Percentiles rank a stretch among this genome's conserved stretches.
phyloP scores from a whole-genome alignment of 2,797 vertebrate species.

The Podarcis siculus region DNA sequence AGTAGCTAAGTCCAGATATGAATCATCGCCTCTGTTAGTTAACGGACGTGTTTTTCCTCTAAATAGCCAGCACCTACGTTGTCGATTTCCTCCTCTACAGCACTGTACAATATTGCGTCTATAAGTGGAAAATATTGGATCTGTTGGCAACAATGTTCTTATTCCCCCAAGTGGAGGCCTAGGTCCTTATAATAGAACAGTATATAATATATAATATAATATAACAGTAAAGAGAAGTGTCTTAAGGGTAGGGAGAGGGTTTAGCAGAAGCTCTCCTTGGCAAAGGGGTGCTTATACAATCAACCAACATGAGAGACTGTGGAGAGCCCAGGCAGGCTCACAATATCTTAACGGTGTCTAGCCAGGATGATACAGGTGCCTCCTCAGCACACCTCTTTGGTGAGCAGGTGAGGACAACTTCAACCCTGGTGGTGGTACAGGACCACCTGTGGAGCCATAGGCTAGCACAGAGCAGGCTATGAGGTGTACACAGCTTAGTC shows the following conservation, averaged over 20 bases:
- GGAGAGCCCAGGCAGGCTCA: neutral
- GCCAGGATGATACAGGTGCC: neutral
- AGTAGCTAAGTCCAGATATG: neutral
- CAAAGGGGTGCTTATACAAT: neutral
- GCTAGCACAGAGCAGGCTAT: too few relatives aligned
- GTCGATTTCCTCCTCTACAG: neutral
- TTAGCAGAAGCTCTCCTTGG: neutral
- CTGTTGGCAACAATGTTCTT: neutral
- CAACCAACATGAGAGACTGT: neutral
- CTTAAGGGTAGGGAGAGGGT: neutral
- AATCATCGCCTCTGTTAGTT: conserved; percentile 27
- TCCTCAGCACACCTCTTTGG: too few relatives aligned
- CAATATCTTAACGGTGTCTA: neutral
- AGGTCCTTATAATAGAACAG: neutral
- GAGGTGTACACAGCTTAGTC: too few relatives aligned
- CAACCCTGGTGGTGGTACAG: too few relatives aligned
- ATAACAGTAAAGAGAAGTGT: neutral
- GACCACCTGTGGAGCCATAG: too few relatives aligned
- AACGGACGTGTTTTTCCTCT: conserved; percentile 31
- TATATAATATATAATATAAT: too few relatives aligned
- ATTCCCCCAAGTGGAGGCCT: neutral
- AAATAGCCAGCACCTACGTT: neutral
- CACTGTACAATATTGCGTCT: neutral
- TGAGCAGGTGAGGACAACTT: too few relatives aligned
- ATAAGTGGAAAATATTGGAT: neutral